Conservation (phyloP, 2,888 invertebrate genomes). For the Temnothorax ravouxi region DNA sequence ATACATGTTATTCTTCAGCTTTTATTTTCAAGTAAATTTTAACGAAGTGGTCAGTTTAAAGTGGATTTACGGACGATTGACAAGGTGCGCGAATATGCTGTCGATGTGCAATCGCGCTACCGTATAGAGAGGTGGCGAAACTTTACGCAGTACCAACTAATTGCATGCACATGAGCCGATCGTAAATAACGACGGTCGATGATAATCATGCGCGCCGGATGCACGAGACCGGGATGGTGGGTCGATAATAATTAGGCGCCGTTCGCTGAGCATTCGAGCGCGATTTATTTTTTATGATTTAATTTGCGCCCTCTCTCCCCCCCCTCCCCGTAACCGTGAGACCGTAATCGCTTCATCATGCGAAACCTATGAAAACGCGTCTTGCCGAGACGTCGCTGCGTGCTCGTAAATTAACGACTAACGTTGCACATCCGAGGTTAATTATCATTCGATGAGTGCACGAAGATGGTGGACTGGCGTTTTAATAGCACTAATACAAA, state of each 20-base stretch:
- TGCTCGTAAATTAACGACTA: slow-evolving; percentile 67
- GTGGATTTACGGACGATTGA: slow-evolving; percentile 12
- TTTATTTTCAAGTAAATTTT: slow-evolving; percentile 10
- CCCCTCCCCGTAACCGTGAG: background rate
- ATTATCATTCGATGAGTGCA: slow-evolving; percentile 69
- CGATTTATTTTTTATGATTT: slow-evolving; percentile 71
- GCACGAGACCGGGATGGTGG: slow-evolving; percentile 3
- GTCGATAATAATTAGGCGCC: slow-evolving; percentile 51
- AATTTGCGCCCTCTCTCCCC: slow-evolving; percentile 52
- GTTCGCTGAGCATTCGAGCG: slow-evolving; percentile 41
- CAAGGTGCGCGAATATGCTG: background rate
- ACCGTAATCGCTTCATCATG: slow-evolving; percentile 47
- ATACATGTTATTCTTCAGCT: background rate
- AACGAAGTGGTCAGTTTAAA: slow-evolving; percentile 4
- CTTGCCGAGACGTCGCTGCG: slow-evolving; percentile 17
- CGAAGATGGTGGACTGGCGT: slow-evolving; percentile 63
- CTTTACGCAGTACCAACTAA: slow-evolving; percentile 58
- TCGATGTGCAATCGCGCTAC: slow-evolving; percentile 10
- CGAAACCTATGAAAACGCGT: slow-evolving; percentile 34
- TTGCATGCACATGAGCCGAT: slow-evolving; percentile 65
- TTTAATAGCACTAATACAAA: slow-evolving; percentile 46
- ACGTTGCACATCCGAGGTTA: slow-evolving; percentile 61
- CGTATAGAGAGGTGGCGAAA: slow-evolving; percentile 15
- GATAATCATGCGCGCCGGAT: slow-evolving; percentile 54
- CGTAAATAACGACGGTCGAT: slow-evolving; percentile 60